Base-by-base conservation (phyloP, 2,888 invertebrate genomes). In the Scrobipalpa costella region DNA sequence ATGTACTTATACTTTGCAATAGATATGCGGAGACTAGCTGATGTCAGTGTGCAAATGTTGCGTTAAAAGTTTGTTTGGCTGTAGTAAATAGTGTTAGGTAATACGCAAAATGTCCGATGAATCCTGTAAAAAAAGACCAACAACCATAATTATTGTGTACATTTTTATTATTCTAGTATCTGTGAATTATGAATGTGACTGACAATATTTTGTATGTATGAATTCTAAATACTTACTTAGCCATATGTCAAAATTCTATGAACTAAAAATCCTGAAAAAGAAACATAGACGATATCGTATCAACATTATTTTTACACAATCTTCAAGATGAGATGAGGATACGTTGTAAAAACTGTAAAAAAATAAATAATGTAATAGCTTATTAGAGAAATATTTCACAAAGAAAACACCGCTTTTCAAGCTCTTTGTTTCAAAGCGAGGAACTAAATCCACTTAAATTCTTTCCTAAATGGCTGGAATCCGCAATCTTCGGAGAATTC, bases 11-110 rank as follows among this genome's bases (percentile, higher is more conserved):
- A 21, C 50, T 52, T 49, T 52, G 50, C 50, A 65, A 69, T 61
- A 62, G 57, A 63, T 40, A 52, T 40, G 61, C 11, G 65, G 61
- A 67, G 61, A 74, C 67, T 71, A 66, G 75, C 79, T 78, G 77
- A 75, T 79, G 78, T 83, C 76, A 74, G 78, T 77, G 80, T 84
- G 73, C 74, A 77, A 77, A 72, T 76, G 69, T 73, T 68, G 70
- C 66, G 71, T 76, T 78, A 69, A 72, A 73, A 66, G 69, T 77
- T 69, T 69, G 70, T 70, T 71, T 68, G 71, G 60, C 67, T 67
- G 68, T 61, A 65, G 65, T 71, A 47, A 27, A 67, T 71, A 63
- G 59, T 67, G 47, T 50, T 62, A 62, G 6, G 33, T 49, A 58
- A 64, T 57, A 57, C 15, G 63, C 58, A 34, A 34, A 15, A 55